Base-by-base conservation (phyloP, 2,888 invertebrate genomes). In the Acanthosepion lycidas region DNA sequence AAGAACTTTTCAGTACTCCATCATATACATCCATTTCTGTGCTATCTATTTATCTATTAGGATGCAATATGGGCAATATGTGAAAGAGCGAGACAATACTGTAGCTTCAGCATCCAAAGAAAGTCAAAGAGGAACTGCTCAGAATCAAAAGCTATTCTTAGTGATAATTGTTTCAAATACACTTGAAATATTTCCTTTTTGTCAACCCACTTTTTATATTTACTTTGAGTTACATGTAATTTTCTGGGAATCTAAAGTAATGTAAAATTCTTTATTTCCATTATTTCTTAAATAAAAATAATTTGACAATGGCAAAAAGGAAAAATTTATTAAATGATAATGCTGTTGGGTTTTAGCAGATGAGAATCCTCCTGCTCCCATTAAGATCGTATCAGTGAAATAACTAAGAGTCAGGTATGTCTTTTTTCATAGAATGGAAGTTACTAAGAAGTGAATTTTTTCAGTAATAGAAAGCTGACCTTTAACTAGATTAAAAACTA, bases 401-500 rank as follows among this genome's bases (percentile, higher is more conserved):
- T 55, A 55, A 18, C 4, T 4, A 15, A 20, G 20, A 15, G 20
- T 18, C 55, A 55, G 55, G 15, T 3, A 18, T 20, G 20, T 78
- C n/a, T 78, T n/a, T 15, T 28, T n/a, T 78, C 6, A n/a, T 6
- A n/a, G 6, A n/a, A 78, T 78, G 15, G 9, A 23, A 78, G 2
- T 33, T 15, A 15, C 3, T 33, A 78, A n/a, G n/a, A 78, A 78
- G 15, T 78, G 78, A 15, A 78, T 33, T 78, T 78, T n/a, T 78
- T n/a, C 78, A 33, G 78, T n/a, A n/a, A 49, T 51, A 92, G 51
- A 92, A 92, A 51, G 92, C n/a, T 93, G 49, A 93, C 28, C 51
- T 93, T 51, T 51, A 93, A 93, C 6, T 51, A 12, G 93, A 49
- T 93, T 93, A 53, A 53, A 92, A 93, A 93, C n/a, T 78, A n/a